A percentile compares a stretch with the other conserved stretches of the same genome.
Evolutionary conservation across 2,113 vertebrate genomes (phyloP).

Genomic region (Nothobranchius furzeri): DNA sequence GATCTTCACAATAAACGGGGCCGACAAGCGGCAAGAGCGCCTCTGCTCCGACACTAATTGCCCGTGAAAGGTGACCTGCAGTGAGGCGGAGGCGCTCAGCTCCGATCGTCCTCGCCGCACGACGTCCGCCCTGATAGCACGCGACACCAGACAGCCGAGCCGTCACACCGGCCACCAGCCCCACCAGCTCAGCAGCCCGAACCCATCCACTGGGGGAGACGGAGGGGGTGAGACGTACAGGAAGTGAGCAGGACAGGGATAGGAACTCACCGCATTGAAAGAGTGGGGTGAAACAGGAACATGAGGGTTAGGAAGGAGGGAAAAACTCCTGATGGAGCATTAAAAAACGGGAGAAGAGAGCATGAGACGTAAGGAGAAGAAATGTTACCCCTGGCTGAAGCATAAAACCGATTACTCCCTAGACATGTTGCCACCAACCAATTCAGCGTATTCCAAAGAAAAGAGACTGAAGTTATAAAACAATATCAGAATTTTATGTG

Average conservation of each 20-base stretch:
- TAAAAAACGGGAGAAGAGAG: no score
- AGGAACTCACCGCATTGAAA: constrained; percentile 25
- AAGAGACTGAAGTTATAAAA: not conserved
- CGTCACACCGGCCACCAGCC: constrained; percentile 83
- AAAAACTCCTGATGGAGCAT: constrained; percentile 20
- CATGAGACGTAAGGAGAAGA: constrained; percentile 19
- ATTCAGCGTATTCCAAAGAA: constrained; percentile 19
- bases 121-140: constrained; percentile 81
- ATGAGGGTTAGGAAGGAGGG: constrained; percentile 23
- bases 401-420: not conserved
- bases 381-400: constrained; percentile 7
- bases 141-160: constrained; percentile 95
- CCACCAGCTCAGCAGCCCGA: constrained; percentile 77
- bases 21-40: constrained; percentile 93
- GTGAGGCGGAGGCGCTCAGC: constrained; percentile 93
- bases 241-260: constrained; percentile 22
- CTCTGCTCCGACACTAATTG: constrained; percentile 98
- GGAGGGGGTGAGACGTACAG: constrained; percentile 63
- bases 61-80: constrained; percentile 99
- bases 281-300: constrained; percentile 24
- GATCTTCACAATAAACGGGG: constrained; percentile 92
- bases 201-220: constrained; percentile 72
- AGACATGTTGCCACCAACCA: not conserved
- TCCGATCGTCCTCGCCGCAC: constrained; percentile 85
- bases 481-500: not conserved